Evolutionary conservation across 2,113 vertebrate species (phyloP), one percentile per base, ranked within the genome.

Genomic region (Dipodomys merriami): DNA sequence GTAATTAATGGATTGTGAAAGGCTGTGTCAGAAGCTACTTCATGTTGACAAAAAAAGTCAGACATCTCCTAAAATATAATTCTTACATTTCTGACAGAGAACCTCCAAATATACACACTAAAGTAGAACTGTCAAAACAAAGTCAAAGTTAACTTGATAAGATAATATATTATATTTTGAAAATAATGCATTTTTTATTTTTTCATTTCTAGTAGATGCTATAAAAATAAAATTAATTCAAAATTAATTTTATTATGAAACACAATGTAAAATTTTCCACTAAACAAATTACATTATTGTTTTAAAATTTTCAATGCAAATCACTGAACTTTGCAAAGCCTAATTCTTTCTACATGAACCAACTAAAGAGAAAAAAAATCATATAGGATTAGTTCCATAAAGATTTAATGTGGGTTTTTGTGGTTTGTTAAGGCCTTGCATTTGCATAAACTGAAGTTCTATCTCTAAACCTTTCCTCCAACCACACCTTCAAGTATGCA

Each of bases 51-150:
- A 53, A 81, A 94, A n/a, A 65, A 33, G 30, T 27, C 46, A 91
- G 23, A 39, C 5, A 30, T 93, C 83, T 89, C 25, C 67, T 57
- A 33, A 13, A 90, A 74, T 53, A 60, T 13, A 71, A 30, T n/a
- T 82, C 33, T 73, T 94, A 25, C 73, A 69, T 93, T 91, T 94
- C 15, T 89, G n/a, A 65, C 13, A 74, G 13, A 73, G 15, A 91
- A 86, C 73, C 11, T 86, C 57, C 44, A 89, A 2, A 35, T 73
- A 20, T 30, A 71, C 7, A 83, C 15, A 68, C 5, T 20, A 16
- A 78, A 83, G 53, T 69, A 39, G 39, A 86, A 89, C 53, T 68
- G 74, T 64, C 35, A 82, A 25, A 69, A 92, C 3, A 53, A 82
- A 94, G 22, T 30, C 78, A 8, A 39, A 91, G 23, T 69, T 83